Base-by-base conservation (phyloP, 2,113 vertebrate genomes). In the Eleginops maclovinus region DNA sequence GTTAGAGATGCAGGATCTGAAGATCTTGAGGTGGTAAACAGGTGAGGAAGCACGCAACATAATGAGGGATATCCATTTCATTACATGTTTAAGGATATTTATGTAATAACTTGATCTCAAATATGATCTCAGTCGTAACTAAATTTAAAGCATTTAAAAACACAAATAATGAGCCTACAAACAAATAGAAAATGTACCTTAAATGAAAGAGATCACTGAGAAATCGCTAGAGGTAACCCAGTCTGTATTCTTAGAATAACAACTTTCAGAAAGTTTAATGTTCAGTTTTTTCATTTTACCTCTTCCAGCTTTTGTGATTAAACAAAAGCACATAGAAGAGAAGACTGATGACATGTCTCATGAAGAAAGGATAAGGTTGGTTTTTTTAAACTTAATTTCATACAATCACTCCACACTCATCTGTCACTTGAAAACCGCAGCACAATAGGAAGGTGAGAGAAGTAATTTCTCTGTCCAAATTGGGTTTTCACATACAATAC, bases 401-500 rank as follows among this genome's bases (percentile, higher is more conserved):
- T 64, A 68, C 41, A 47, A 67, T 74, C 31, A 21, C 41, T 19
- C 28, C 51, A 44, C 16, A 47, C 8, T 51, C 54, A 51, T 70
- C 22, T n/a, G 12, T 47, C 46, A 61, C 74, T 49, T 71, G 19
- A 81, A 70, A 81, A 51, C 63, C 50, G 40, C 26, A 24, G 24
- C 56, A 79, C 54, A 72, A 84, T 60, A 22, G 31, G 12, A 31
- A 66, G 59, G 49, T 58, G 66, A 56, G 43, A 72, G 31, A 58
- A 68, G 64, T 68, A 47, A 77, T 77, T 71, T 75, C 36, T 77
- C 63, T 3, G 16, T 50, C 58, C 36, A 26, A 61, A 73, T 63
- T 73, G 58, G 49, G 47, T 76, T 85, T 85, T 70, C 43, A 58
- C 63, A 49, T 51, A 61, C 56, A 60, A 53, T 51, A n/a, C 75